phyloP scores from a whole-genome alignment of 2,113 vertebrate genomes.

The Dasyprocta punctata region DNA sequence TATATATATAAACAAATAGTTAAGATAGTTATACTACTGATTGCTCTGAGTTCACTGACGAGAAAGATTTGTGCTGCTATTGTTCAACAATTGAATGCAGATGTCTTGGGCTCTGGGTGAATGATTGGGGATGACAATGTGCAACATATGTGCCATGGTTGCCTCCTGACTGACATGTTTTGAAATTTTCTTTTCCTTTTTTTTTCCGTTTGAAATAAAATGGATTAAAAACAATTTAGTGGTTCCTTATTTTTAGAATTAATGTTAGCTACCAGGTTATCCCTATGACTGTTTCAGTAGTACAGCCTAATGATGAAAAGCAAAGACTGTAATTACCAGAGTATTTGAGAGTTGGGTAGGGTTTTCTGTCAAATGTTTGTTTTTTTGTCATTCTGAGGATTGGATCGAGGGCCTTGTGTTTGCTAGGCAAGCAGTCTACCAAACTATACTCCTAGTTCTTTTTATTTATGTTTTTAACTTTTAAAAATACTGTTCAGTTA shows the following conservation, averaged over 20 bases:
- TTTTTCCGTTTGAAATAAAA: no score
- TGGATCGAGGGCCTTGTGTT: background rate
- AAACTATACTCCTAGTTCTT: background rate
- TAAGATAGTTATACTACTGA: no score
- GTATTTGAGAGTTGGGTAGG: background rate
- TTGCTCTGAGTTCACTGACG: no score
- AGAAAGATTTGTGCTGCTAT: no score
- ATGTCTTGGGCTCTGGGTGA: no score
- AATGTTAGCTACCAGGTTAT: background rate
- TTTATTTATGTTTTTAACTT: background rate
- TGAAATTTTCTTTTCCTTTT: no score
- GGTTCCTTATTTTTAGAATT: background rate
- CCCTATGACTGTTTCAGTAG: background rate
- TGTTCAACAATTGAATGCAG: no score
- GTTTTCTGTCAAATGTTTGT: background rate
- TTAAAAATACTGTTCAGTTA: background rate
- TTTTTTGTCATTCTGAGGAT: background rate
- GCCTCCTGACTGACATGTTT: no score
- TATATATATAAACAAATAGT: no score
- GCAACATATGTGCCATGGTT: no score
- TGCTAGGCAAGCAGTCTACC: background rate
- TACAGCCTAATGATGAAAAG: background rate
- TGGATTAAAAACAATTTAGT: background rate
- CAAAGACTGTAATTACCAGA: background rate
- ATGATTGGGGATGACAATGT: no score